phyloP scores from a whole-genome alignment of 2,888 invertebrate genomes.

The Clusia tigrina region DNA sequence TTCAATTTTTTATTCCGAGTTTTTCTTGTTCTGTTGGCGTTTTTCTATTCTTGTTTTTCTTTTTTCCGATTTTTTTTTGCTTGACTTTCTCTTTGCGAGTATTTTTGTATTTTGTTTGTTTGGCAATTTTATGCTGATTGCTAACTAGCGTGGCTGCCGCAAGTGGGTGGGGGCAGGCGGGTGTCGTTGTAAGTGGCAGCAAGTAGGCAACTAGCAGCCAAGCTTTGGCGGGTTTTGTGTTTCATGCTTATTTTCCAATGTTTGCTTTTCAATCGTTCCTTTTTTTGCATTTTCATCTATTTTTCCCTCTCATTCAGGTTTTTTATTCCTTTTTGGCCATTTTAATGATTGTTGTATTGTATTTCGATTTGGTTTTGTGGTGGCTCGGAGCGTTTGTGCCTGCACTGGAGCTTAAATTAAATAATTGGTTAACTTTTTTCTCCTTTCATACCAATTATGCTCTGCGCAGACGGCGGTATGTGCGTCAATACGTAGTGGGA shows the following conservation, averaged over 20 bases:
- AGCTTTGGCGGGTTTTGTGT: constrained; percentile 49
- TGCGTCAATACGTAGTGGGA: too few relatives aligned
- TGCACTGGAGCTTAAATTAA: constrained; percentile 61
- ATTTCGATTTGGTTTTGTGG: constrained; percentile 29
- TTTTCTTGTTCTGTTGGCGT: too few relatives aligned
- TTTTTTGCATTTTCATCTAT: constrained; percentile 11
- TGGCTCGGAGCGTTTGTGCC: constrained; percentile 33
- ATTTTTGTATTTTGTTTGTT: constrained; percentile 32
- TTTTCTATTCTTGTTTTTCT: constrained; percentile 22
- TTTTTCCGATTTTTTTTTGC: constrained; percentile 30
- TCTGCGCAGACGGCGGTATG: too few relatives aligned
- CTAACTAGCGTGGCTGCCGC: constrained; percentile 38
- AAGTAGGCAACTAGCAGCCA: constrained; percentile 23
- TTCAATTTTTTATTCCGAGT: too few relatives aligned
- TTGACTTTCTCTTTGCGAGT: constrained; percentile 37
- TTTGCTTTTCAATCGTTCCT: constrained; percentile 35
- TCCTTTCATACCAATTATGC: too few relatives aligned
- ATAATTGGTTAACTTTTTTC: constrained; percentile 58
- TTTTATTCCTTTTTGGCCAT: constrained; percentile 35
- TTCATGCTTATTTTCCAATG: constrained; percentile 61
- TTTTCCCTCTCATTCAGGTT: too few relatives aligned
- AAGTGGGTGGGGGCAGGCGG: neutral
- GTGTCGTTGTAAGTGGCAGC: constrained; percentile 20
- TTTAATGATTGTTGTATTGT: constrained; percentile 44
- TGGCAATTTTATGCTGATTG: constrained; percentile 43